Base-by-base conservation (phyloP, 1,140 invertebrate species). In the Polypedilum pembai region DNA sequence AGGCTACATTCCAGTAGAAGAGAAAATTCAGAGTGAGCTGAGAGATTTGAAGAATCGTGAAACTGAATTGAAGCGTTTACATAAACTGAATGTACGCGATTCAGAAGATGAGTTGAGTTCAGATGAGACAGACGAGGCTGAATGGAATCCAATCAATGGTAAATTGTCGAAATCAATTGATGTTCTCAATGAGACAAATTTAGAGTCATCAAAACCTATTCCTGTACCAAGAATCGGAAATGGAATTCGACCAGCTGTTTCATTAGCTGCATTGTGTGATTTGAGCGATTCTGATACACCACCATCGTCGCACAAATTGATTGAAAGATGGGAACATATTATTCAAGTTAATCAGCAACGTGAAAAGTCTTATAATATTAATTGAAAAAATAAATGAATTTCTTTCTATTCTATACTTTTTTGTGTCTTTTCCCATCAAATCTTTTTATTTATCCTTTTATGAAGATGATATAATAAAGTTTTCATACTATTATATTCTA, bases 1-100 rank as follows among this genome's bases (percentile, higher is more conserved):
- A 33, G 88, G 88, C 20, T 90, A 86, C 77, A 85, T 89, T 1
- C 88, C 89, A 1, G 90, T 91, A 1, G 90, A 92, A 79, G 87
- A 90, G 76, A 92, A 92, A 80, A 92, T 92, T 74, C 90, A 92
- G 79, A 89, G 89, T 75, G 91, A 92, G 80, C 81, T 92, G 40
- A 85, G 86, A 79, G 90, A 91, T 77, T 89, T 92, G 85, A 90
- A 89, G 77, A 85, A 87, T 63, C 83, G 91, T 63, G 91, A 92
- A 78, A 86, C 88, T 74, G 91, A 92, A 78, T 81, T 92, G 12
- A 91, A 89, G 85, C 88, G 84, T 73, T 83, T 85, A 79, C 82
- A 85, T 76, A 86, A 86, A 76, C 76, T 80, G 72, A 66, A 74
- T 40, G 17, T 73, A 8, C 76, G 79, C 0, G 81, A 80, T 45